These are phyloP conservation scores for Luperina nickerlii DNA, from an alignment of 2,888 invertebrate genomes.

Conservation along the genomic window DNA sequence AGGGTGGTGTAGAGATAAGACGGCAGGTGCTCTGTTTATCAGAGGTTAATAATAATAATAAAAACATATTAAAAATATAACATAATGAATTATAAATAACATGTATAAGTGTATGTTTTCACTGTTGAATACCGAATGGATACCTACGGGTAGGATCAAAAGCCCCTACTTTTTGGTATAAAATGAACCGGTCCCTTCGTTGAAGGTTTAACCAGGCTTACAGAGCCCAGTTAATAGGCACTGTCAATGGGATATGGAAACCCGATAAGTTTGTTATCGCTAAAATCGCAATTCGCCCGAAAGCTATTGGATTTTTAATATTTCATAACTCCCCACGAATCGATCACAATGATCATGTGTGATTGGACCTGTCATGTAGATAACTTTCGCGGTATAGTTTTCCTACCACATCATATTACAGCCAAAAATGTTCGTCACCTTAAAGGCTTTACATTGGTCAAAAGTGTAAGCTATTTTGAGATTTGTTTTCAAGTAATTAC, in stretches of 20 bases:
- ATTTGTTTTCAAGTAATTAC: background rate
- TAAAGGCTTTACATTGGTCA: background rate
- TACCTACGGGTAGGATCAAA: background rate
- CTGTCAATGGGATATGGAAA: constrained; percentile 28
- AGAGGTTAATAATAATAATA: no score
- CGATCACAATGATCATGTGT: constrained; percentile 29
- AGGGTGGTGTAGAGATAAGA: no score
- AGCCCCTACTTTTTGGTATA: background rate
- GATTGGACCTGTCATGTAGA: constrained; percentile 1
- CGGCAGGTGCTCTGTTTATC: no score
- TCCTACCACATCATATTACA: background rate
- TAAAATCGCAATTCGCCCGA: constrained; percentile 10
- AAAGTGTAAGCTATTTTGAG: background rate
- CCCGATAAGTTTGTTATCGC: constrained; percentile 43
- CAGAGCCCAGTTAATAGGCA: constrained; percentile 11
- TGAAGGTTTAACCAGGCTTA: constrained; percentile 13
- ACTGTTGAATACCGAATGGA: background rate
- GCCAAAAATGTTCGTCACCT: background rate
- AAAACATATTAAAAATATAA: no score
- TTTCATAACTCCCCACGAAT: constrained; percentile 30
- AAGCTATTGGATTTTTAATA: constrained; percentile 39
- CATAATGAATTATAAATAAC: no score
- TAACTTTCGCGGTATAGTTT: background rate
- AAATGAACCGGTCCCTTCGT: background rate
- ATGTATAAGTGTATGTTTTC: background rate